These are phyloP conservation scores for Drosophila seguyi DNA, from an alignment of 1,140 invertebrate genomes.

Conservation along the genomic window DNA sequence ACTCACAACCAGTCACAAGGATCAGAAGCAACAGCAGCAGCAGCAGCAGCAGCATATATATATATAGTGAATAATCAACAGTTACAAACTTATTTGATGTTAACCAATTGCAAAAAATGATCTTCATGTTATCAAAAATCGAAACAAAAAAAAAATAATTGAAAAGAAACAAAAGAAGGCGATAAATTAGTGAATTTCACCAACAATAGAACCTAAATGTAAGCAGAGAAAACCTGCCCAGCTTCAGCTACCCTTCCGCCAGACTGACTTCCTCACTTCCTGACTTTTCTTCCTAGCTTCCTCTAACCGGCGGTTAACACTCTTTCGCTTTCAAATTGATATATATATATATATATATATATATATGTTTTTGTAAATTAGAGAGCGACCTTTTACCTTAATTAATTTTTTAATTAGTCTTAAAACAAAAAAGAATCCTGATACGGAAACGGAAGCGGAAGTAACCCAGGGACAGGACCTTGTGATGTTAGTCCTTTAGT, in stretches of 20 bases:
- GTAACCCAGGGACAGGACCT: not conserved
- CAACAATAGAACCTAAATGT: slow-evolving; percentile 42
- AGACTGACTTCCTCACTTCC: slow-evolving; percentile 25
- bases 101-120: slow-evolving; percentile 48
- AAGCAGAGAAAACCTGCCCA: slow-evolving; percentile 29
- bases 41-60: slow-evolving; percentile 20
- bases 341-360: not conserved
- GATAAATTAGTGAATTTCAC: slow-evolving; percentile 31
- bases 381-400: not conserved
- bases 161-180: not conserved
- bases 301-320: not conserved
- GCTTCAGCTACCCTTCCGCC: slow-evolving; percentile 21
- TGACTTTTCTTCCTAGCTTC: slow-evolving; percentile 10
- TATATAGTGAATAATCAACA: slow-evolving; percentile 52
- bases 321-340: not conserved
- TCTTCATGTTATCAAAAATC: slow-evolving; percentile 61
- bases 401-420: slow-evolving; percentile 1
- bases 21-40: slow-evolving; percentile 25
- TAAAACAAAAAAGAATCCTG: not conserved
- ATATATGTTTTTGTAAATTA: not conserved
- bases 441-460: not conserved
- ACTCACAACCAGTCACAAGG: slow-evolving; percentile 37
- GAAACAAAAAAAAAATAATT: slow-evolving; percentile 20
- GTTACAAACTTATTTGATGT: slow-evolving; percentile 63
- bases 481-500: slow-evolving; percentile 19